phyloP scores from a whole-genome alignment of 1,140 invertebrate species.

The Heterodera schachtii region DNA sequence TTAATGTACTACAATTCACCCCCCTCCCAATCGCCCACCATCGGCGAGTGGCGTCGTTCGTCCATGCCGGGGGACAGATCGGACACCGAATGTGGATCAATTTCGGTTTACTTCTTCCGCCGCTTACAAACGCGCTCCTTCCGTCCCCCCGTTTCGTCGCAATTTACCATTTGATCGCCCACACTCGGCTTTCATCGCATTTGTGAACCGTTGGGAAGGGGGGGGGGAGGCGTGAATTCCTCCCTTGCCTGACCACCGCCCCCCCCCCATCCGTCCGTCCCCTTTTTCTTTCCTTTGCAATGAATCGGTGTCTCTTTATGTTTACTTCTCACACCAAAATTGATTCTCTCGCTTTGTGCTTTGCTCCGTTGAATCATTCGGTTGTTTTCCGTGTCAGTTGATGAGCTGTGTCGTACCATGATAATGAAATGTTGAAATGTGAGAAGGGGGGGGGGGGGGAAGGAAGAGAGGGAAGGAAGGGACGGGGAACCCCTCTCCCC shows the following conservation, averaged over 20 bases:
- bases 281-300: no score
- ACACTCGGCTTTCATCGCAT: background rate
- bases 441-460: no score
- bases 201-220: background rate
- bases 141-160: background rate
- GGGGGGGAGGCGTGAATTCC: no score
- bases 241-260: background rate
- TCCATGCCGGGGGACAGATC: background rate
- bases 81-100: background rate
- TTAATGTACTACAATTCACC: background rate
- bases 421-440: background rate
- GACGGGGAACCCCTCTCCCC: background rate
- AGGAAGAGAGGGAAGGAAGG: no score
- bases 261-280: background rate
- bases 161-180: background rate
- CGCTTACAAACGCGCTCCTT: background rate
- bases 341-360: background rate
- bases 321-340: background rate
- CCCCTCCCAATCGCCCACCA: background rate
- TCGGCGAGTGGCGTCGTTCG: background rate
- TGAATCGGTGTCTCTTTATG: background rate
- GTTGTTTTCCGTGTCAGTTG: constrained; percentile 15
- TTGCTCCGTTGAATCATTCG: background rate
- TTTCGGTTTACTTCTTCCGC: background rate
- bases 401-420: background rate